Conservation (phyloP, 2,113 vertebrate genomes). For the Ctenodactylus gundi region DNA sequence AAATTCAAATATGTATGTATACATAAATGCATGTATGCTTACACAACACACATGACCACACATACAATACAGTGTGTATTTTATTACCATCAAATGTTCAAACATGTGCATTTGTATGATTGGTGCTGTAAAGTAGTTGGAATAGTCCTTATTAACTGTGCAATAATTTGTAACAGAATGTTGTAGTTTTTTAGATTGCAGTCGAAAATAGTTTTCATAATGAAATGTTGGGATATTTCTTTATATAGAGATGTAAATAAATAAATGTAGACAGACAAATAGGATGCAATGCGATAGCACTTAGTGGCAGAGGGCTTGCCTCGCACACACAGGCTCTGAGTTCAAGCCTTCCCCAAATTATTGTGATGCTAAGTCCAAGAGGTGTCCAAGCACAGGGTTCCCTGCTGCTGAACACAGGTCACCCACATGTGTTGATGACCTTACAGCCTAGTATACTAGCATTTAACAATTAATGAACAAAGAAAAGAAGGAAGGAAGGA, state of each 20-base stretch:
- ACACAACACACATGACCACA: no score
- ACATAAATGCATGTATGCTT: not conserved
- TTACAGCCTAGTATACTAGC: not conserved
- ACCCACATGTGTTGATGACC: not conserved
- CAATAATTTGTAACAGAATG: not conserved
- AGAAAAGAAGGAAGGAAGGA: not conserved
- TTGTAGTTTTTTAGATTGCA: not conserved
- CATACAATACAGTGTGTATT: not conserved
- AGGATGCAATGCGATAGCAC: no score
- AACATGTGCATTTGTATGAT: not conserved
- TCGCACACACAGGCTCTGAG: not conserved
- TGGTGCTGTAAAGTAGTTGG: not conserved
- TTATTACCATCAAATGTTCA: not conserved
- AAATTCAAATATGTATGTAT: not conserved
- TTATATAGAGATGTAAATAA: not conserved
- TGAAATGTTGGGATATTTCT: not conserved
- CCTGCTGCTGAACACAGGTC: not conserved
- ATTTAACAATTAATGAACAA: not conserved
- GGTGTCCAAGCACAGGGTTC: no score
- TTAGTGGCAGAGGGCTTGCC: not conserved
- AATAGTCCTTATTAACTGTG: not conserved
- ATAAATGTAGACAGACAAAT: no score
- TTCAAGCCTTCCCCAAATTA: no score
- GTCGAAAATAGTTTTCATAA: not conserved
- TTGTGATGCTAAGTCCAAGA: no score